Evolutionary conservation across 2,888 invertebrate genomes (phyloP).

Genomic region (Dryocosmus kuriphilus): DNA sequence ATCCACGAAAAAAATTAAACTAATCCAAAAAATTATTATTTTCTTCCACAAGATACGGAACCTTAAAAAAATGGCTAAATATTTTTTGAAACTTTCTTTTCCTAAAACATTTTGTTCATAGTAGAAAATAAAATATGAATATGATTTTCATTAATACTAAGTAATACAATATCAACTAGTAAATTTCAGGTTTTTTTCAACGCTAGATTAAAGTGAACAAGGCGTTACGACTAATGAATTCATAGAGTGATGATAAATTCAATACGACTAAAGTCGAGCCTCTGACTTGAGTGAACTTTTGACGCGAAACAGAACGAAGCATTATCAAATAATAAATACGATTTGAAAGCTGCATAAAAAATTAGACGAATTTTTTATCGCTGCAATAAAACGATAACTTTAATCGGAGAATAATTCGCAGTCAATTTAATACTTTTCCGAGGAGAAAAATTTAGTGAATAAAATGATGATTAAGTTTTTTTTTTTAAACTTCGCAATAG

Average conservation of each 20-base stretch:
- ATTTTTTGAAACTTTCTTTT: too few relatives aligned
- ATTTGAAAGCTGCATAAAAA: not conserved
- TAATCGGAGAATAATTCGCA: not conserved
- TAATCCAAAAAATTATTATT: not conserved
- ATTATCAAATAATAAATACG: slow-evolving; percentile 13
- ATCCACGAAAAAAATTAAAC: not conserved
- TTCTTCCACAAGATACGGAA: not conserved
- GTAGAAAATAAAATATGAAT: not conserved
- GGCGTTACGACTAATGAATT: slow-evolving; percentile 30
- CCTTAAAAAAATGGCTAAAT: too few relatives aligned
- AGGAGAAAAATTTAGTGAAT: not conserved
- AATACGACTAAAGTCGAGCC: slow-evolving; percentile 10
- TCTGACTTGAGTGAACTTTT: slow-evolving; percentile 18
- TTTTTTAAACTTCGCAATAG: not conserved
- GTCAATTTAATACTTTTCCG: not conserved
- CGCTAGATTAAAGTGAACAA: slow-evolving; percentile 4
- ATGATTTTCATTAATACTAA: not conserved
- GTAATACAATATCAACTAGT: slow-evolving; percentile 10
- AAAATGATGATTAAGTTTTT: not conserved
- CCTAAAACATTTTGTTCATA: not conserved
- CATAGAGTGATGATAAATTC: slow-evolving; percentile 24
- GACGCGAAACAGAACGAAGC: slow-evolving; percentile 15
- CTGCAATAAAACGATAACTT: not conserved
- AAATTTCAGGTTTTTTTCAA: slow-evolving; percentile 8
- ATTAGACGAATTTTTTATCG: not conserved